These are phyloP conservation scores for Drosophila parabipectinata DNA, from an alignment of 1,140 invertebrate species.

Conservation along the genomic window DNA sequence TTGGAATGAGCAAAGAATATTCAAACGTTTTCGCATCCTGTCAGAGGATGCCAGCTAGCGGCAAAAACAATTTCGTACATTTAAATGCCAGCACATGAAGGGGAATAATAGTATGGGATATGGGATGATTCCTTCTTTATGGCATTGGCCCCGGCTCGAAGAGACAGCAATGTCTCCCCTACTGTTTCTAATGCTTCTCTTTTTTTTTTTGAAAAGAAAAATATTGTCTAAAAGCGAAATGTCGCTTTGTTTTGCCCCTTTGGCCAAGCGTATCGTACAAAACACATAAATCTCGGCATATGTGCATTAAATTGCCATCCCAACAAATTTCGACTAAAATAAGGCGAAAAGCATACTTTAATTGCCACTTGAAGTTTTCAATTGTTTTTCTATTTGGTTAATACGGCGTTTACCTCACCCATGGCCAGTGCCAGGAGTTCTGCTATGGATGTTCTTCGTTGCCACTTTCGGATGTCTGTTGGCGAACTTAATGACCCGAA, in stretches of 20 bases:
- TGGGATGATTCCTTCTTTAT: constrained; percentile 63
- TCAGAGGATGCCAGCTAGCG: constrained; percentile 63
- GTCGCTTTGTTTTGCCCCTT: constrained; percentile 69
- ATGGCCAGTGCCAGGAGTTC: constrained; percentile 1
- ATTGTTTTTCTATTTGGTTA: constrained; percentile 73
- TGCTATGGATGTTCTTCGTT: constrained; percentile 27
- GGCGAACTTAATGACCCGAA: constrained; percentile 82
- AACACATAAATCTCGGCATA: constrained; percentile 81
- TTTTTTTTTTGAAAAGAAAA: constrained; percentile 42
- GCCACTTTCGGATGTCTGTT: constrained; percentile 28
- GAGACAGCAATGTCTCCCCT: constrained; percentile 21
- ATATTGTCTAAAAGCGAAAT: constrained; percentile 70
- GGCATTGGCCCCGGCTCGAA: constrained; percentile 34
- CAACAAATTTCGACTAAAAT: constrained; percentile 19
- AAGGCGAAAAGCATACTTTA: constrained; percentile 44
- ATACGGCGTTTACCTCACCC: constrained; percentile 37
- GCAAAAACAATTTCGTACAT: constrained; percentile 80
- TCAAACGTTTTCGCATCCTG: constrained; percentile 65
- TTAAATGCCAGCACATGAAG: constrained; percentile 68
- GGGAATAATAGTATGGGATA: background rate
- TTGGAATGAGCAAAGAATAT: constrained; percentile 36
- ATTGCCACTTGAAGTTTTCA: constrained; percentile 68
- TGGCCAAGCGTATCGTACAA: constrained; percentile 61
- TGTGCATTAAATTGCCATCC: constrained; percentile 75
- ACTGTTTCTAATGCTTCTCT: constrained; percentile 1